Conservation (phyloP, 92 coral and sea anemone genomes). For the Parazoanthus swiftii region DNA sequence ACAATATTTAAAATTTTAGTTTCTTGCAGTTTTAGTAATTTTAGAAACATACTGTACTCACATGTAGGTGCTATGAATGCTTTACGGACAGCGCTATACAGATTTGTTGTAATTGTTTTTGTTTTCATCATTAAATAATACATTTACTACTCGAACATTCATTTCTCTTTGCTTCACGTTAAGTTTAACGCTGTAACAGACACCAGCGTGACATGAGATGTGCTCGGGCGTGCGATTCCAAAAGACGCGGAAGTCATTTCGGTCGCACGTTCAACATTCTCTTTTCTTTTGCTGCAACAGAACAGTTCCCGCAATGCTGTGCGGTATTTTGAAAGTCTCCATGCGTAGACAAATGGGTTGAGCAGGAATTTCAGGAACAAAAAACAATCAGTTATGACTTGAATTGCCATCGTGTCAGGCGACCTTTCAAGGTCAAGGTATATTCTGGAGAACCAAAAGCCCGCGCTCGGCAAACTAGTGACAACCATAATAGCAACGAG, state of each 20-base stretch:
- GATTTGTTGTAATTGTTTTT: no score
- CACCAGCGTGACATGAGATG: background rate
- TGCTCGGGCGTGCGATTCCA: background rate
- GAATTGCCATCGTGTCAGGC: background rate
- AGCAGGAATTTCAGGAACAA: constrained; percentile 8
- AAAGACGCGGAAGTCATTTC: constrained; percentile 10
- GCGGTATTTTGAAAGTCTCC: constrained; percentile 36
- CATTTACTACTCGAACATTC: no score
- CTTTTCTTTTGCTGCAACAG: background rate
- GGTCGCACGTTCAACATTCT: background rate
- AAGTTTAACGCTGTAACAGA: background rate
- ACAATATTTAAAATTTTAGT: no score
- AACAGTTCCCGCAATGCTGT: constrained; percentile 11
- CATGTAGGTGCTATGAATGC: no score
- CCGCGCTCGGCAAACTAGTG: background rate
- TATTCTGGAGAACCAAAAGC: background rate
- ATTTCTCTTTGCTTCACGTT: background rate
- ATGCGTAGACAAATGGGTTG: constrained; percentile 36
- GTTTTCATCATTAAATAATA: no score
- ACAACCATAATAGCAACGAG: constrained; percentile 5
- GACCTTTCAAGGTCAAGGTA: background rate
- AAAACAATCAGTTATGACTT: background rate
- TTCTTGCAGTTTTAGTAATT: no score
- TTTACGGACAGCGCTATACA: no score
- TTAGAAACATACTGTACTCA: no score